phyloP scores from a whole-genome alignment of 2,797 vertebrate species.

The Lepilemur septentrionalis region DNA sequence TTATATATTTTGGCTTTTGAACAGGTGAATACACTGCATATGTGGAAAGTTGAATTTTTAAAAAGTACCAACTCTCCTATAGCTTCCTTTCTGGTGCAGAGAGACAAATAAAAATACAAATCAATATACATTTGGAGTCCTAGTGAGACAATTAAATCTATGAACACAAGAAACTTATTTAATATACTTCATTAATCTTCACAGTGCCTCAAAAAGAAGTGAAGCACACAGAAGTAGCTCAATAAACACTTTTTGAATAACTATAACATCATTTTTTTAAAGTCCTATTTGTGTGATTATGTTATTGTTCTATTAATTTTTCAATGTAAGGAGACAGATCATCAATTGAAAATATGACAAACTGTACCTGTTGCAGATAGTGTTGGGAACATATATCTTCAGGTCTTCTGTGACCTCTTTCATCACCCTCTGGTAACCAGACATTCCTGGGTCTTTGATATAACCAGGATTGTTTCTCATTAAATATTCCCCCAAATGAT shows the following conservation, averaged over 20 bases:
- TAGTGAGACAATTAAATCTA: slow-evolving; percentile 37
- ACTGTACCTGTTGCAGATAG: slow-evolving; percentile 81
- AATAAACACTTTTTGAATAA: slow-evolving; percentile 11
- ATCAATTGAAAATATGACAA: not conserved
- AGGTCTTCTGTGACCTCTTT: slow-evolving; percentile 78
- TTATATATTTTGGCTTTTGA: not conserved
- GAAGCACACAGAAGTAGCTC: not conserved
- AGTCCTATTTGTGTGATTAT: not conserved
- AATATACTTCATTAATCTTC: not conserved
- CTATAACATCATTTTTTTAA: slow-evolving; percentile 9
- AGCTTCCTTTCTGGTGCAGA: slow-evolving; percentile 1
- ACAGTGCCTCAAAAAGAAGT: not conserved
- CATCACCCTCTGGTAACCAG: slow-evolving; percentile 83
- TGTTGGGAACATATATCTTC: slow-evolving; percentile 75
- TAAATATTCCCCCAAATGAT: slow-evolving; percentile 89
- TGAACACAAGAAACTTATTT: not conserved
- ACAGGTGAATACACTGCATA: not conserved
- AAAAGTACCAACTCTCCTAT: not conserved
- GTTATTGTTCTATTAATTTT: slow-evolving; percentile 6
- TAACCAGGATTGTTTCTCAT: slow-evolving; percentile 85
- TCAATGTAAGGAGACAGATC: slow-evolving; percentile 4
- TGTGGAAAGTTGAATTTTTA: slow-evolving; percentile 9
- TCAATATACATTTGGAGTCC: not conserved
- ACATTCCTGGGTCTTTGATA: slow-evolving; percentile 45
- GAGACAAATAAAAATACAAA: not conserved